Evolutionary conservation across 2,797 vertebrate genomes (phyloP).

Genomic region (Pristis pectinata): DNA sequence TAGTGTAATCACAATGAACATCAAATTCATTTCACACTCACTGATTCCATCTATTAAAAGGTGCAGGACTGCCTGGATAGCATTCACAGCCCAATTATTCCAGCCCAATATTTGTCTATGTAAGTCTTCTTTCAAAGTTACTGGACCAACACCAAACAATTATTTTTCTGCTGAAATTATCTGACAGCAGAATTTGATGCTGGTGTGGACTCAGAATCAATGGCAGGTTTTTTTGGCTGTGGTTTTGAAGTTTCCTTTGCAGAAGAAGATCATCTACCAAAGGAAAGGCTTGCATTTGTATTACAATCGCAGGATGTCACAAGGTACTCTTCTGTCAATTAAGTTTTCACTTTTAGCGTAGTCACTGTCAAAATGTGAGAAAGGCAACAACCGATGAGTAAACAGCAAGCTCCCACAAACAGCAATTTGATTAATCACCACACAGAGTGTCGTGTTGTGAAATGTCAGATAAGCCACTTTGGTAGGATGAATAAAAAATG

Average conservation of each 20-base stretch:
- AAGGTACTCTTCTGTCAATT: background rate
- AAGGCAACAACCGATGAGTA: background rate
- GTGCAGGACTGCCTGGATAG: background rate
- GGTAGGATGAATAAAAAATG: no score
- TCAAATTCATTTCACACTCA: slow-evolving; percentile 1
- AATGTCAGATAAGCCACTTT: no score
- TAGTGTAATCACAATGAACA: slow-evolving; percentile 1
- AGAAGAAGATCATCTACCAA: background rate
- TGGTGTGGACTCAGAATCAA: background rate
- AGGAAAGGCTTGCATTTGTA: background rate
- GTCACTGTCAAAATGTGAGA: background rate
- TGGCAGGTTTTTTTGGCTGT: background rate
- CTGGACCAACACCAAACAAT: background rate
- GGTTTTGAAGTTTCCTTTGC: background rate
- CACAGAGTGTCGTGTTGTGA: no score
- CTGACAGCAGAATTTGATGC: background rate
- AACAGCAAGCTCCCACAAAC: background rate
- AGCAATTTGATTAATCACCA: background rate
- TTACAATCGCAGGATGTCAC: background rate
- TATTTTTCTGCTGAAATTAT: background rate
- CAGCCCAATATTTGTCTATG: background rate
- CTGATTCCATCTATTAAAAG: background rate
- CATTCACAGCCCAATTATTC: background rate
- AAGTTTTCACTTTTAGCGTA: background rate
- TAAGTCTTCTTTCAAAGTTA: background rate